phyloP scores from a whole-genome alignment of 1,140 invertebrate genomes.

The Nasonia longicornis region DNA sequence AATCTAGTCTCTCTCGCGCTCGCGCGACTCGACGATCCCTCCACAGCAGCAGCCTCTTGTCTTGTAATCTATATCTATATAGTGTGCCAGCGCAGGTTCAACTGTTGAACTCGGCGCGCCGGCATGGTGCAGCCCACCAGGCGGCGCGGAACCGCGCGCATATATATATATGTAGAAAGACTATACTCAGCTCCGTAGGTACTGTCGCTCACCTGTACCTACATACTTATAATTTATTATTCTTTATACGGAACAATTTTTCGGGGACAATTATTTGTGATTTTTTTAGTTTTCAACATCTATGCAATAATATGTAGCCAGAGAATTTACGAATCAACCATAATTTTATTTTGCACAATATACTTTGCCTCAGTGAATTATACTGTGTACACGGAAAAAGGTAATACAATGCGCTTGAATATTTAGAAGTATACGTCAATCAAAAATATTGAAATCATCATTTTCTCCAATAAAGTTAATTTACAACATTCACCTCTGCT shows the following conservation, averaged over 20 bases:
- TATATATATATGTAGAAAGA: too few species aligned
- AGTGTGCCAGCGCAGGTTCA: conserved; percentile 2
- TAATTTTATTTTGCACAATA: conserved; percentile 60
- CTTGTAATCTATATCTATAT: background rate
- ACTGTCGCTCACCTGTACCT: background rate
- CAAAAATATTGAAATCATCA: conserved; percentile 59
- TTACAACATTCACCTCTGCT: conserved; percentile 57
- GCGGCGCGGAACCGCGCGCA: background rate
- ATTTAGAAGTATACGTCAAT: conserved; percentile 57
- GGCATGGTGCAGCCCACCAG: background rate
- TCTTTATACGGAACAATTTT: too few species aligned
- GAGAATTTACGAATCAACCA: conserved; percentile 52
- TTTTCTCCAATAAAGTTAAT: conserved; percentile 54
- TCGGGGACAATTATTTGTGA: too few species aligned
- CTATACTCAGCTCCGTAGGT: background rate
- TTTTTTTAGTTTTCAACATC: too few species aligned
- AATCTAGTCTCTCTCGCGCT: background rate
- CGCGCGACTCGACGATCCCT: background rate
- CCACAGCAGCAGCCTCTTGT: background rate
- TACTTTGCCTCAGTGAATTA: conserved; percentile 52
- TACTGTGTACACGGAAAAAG: conserved; percentile 58
- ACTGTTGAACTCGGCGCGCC: background rate
- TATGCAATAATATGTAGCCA: background rate
- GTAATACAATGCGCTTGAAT: conserved; percentile 59
- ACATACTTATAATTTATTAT: too few species aligned